phyloP scores from a whole-genome alignment of 2,888 invertebrate species.

The Caenorhabditis virilis region DNA sequence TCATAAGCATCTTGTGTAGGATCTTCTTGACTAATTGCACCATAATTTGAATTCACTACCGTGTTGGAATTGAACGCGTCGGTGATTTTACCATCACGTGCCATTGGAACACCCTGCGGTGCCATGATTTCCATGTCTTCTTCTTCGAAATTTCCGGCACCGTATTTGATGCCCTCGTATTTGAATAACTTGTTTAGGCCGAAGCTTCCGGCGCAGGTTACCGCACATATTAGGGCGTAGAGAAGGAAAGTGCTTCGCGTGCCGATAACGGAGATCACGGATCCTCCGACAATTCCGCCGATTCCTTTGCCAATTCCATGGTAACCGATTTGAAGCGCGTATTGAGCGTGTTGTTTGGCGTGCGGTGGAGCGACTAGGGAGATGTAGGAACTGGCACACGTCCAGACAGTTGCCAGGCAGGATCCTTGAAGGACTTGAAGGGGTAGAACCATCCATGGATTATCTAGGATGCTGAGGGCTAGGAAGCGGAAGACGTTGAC shows the following conservation, averaged over 20 bases:
- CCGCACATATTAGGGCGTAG: slow-evolving; percentile 70
- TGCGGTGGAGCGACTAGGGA: slow-evolving; percentile 91
- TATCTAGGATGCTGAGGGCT: slow-evolving; percentile 89
- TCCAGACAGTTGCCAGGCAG: slow-evolving; percentile 93
- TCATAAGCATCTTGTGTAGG: slow-evolving; percentile 66
- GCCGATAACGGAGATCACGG: slow-evolving; percentile 75
- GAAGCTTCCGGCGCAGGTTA: slow-evolving; percentile 69
- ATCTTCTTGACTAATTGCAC: slow-evolving; percentile 58
- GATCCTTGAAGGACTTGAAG: slow-evolving; percentile 92
- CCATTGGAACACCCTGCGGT: slow-evolving; percentile 66
- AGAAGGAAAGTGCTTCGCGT: slow-evolving; percentile 70
- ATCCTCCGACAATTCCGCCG: no score
- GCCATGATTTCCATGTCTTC: slow-evolving; percentile 61
- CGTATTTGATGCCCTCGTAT: slow-evolving; percentile 62
- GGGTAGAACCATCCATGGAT: slow-evolving; percentile 98
- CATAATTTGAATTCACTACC: slow-evolving; percentile 64
- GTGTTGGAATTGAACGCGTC: slow-evolving; percentile 64
- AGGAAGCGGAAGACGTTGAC: slow-evolving; percentile 93
- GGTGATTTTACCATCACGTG: slow-evolving; percentile 59
- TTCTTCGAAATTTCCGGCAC: slow-evolving; percentile 55
- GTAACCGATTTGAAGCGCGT: slow-evolving; percentile 90
- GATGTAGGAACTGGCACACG: slow-evolving; percentile 96
- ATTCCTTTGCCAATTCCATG: slow-evolving; percentile 95
- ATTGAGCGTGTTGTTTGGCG: slow-evolving; percentile 88
- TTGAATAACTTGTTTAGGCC: slow-evolving; percentile 69